Evolutionary conservation across 2,113 vertebrate genomes (phyloP).

Genomic region (Passer montanus): DNA sequence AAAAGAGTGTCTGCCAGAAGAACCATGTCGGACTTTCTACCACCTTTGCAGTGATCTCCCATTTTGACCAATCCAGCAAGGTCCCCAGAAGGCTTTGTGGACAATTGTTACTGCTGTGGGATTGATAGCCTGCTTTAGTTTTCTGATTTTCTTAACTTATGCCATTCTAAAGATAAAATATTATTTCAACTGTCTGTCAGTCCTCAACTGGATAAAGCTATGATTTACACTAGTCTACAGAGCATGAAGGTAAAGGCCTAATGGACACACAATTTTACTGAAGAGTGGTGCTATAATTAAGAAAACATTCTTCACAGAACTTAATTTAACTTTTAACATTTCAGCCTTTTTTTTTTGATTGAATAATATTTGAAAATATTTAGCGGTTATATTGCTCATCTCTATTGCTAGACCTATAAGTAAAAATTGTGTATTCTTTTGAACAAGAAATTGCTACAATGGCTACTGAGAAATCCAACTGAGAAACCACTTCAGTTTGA

Average conservation of each 20-base stretch:
- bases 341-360: not conserved
- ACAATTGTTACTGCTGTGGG: not conserved
- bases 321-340: not conserved
- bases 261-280: not conserved
- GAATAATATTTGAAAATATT: not conserved
- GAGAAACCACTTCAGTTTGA: not conserved
- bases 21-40: fast-evolving
- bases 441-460: not conserved
- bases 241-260: not conserved
- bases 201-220: not conserved
- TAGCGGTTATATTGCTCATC: not conserved
- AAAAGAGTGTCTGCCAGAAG: not conserved
- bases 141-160: not conserved
- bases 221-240: not conserved
- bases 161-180: not conserved
- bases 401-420: not conserved
- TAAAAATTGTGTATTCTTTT: not conserved
- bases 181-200: not conserved
- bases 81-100: not conserved
- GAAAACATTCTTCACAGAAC: not conserved
- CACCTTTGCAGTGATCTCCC: not conserved
- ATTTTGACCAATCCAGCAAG: not conserved
- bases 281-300: not conserved
- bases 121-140: not conserved
- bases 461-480: not conserved